Evolutionary conservation across 2,888 invertebrate genomes (phyloP).

Genomic region (Notodonta dromedarius): DNA sequence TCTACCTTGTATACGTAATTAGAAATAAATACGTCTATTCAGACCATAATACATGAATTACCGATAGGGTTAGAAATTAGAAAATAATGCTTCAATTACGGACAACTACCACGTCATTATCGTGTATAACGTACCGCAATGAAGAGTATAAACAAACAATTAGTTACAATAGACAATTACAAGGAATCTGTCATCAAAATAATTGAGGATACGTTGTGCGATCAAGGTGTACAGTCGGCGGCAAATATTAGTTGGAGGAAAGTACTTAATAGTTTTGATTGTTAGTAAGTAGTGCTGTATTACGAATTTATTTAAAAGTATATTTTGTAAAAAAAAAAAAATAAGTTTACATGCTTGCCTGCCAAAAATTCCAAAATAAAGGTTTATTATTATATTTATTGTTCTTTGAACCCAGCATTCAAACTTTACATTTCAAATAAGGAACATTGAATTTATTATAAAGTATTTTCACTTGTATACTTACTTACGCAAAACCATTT

Average conservation of each 20-base stretch:
- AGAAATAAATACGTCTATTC: background rate
- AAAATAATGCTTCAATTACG: conserved; percentile 22
- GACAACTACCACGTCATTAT: conserved; percentile 15
- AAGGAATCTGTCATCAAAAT: conserved; percentile 56
- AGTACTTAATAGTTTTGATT: no score
- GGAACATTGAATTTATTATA: no score
- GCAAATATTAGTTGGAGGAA: background rate
- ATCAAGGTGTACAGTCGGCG: conserved; percentile 21
- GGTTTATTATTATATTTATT: no score
- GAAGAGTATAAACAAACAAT: conserved; percentile 25
- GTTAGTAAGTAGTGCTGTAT: no score
- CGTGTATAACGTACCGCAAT: conserved; percentile 12
- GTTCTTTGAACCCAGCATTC: no score
- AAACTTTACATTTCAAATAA: no score
- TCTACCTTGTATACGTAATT: background rate
- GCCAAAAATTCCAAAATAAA: no score
- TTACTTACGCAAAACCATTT: no score
- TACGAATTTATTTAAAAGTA: no score
- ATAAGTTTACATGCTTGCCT: no score
- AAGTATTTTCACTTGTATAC: no score
- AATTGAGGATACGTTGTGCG: conserved; percentile 51
- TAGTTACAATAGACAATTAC: conserved; percentile 49
- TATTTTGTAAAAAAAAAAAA: no score
- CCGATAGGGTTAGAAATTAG: conserved; percentile 7
- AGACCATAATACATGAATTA: background rate